Base-by-base conservation (phyloP, 2,888 invertebrate species). In the Falcaria lacertinaria region DNA sequence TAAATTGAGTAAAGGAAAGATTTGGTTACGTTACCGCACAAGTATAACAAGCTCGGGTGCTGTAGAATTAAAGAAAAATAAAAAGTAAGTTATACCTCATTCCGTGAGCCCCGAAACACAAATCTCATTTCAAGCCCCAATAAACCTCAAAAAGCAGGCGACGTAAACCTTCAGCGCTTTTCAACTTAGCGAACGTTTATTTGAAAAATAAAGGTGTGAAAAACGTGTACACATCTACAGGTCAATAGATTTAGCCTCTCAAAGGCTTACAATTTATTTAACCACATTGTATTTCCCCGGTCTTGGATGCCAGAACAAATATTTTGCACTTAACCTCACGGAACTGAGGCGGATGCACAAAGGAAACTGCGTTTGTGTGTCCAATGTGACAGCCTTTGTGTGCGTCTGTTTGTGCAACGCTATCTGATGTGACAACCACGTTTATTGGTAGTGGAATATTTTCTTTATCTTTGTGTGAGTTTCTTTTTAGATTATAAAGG, bases 291-390 rank as follows among this genome's bases (percentile, higher is more conserved):
- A 60, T 54, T 65, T 51, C 50, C 49, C 45, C 51, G 48, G 57
- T 56, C 38, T 45, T 11, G 55, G 60, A 50, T 60, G 62, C 59
- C 64, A 67, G 63, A 65, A 64, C 66, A 73, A 71, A 74, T 74
- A 70, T 72, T 74, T 70, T 69, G 68, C 69, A 74, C 67, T 74
- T 64, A 68, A 64, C 68, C 60, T 55, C 57, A 52, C 47, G 53
- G 57, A 58, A 58, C 51, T 52, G 62, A 54, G 41, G 36, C 19
- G 28, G 60, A 59, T 62, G 63, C 64, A 71, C 68, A 71, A 71
- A 67, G 64, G 66, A 50, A 55, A 52, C 45, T 51, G 37, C 48
- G 57, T 60, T 57, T 56, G 55, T 44, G 43, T 51, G 28, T 28
- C 28, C 11, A 11, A 28, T 28, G 28, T 28, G 44, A 52, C 47